Evolutionary conservation across 2,797 vertebrate species (phyloP), one percentile per base, ranked within the genome.

Genomic region (Aulostomus chinensis): DNA sequence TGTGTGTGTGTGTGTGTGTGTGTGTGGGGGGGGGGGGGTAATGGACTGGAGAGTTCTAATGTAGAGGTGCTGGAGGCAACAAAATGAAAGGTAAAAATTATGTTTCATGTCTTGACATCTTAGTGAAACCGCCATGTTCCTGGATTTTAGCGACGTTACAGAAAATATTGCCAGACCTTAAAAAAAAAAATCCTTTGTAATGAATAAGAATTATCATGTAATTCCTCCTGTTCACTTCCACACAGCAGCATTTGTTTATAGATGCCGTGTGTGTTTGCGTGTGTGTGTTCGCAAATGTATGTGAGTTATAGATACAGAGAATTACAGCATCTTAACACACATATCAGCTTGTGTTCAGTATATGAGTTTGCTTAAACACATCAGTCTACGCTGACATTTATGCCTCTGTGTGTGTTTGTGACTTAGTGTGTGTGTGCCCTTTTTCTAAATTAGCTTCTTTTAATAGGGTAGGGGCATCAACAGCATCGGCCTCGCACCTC

Each of bases 191-290:
- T n/a, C n/a, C n/a, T n/a, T n/a, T n/a, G n/a, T n/a, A n/a, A n/a
- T n/a, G n/a, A 21, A 64, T 73, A 65, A 64, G 57, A 80, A 55
- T 62, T 72, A 86, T 55, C 40, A 80, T 86, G 82, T 88, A 86
- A 84, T 83, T 68, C 86, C 88, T 83, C 86, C 88, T 86, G 84
- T 83, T 84, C 76, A 57, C 69, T 80, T 46, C 61, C 83, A 86
- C 85, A 81, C 78, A 76, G 12, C 40, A 49, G 40, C 54, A 31
- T 62, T 35, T 58, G 61, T 68, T 63, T 59, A 58, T 32, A 38
- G 53, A 66, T 29, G 42, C 15, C 24, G 38, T 38, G 39, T 30
- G 15, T 40, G 33, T 42, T 30, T 25, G 37, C 34, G 41, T 21
- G 20, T 21, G 20, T 26, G 15, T 45, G 33, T 50, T 36, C 15